Evolutionary conservation across 2,888 invertebrate genomes (phyloP).

Genomic region (Acronicta leporina): DNA sequence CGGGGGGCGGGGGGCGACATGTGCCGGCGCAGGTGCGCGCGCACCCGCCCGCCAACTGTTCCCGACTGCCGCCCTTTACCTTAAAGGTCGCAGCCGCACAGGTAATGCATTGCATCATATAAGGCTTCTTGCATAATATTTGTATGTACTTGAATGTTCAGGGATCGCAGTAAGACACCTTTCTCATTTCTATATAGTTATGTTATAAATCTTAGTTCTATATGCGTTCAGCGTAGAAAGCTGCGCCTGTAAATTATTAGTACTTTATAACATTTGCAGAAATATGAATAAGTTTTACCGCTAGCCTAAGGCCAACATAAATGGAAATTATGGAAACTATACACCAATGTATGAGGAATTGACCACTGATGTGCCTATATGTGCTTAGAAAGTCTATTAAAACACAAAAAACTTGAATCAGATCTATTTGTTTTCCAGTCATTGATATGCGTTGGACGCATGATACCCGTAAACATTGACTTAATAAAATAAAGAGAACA

Average conservation of each 20-base stretch:
- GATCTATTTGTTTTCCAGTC: slow-evolving; percentile 37
- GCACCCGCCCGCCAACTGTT: slow-evolving; percentile 61
- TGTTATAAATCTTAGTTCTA: slow-evolving; percentile 2
- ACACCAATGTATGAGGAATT: slow-evolving; percentile 19
- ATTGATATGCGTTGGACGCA: slow-evolving; percentile 35
- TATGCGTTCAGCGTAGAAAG: slow-evolving; percentile 30
- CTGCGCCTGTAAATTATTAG: slow-evolving; percentile 25
- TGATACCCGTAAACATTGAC: slow-evolving; percentile 45
- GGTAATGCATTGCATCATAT: slow-evolving; percentile 23
- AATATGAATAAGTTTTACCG: slow-evolving; percentile 29
- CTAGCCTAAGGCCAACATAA: slow-evolving; percentile 23
- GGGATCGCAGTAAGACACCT: background rate
- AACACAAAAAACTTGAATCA: slow-evolving; percentile 35
- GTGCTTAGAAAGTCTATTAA: slow-evolving; percentile 43
- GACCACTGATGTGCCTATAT: slow-evolving; percentile 23
- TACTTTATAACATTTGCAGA: slow-evolving; percentile 29
- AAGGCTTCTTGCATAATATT: slow-evolving; percentile 18
- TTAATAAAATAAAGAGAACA: slow-evolving; percentile 32
- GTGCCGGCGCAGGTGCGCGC: slow-evolving; percentile 61
- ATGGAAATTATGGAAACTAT: slow-evolving; percentile 16
- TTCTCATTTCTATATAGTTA: slow-evolving; percentile 7
- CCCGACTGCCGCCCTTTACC: slow-evolving; percentile 44
- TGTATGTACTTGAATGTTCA: slow-evolving; percentile 3
- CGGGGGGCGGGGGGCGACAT: slow-evolving; percentile 54
- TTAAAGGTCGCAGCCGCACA: slow-evolving; percentile 39